Evolutionary conservation across 2,888 invertebrate genomes (phyloP), one percentile per base, ranked within the genome.

Genomic region (Synanthedon andrenaeformis): DNA sequence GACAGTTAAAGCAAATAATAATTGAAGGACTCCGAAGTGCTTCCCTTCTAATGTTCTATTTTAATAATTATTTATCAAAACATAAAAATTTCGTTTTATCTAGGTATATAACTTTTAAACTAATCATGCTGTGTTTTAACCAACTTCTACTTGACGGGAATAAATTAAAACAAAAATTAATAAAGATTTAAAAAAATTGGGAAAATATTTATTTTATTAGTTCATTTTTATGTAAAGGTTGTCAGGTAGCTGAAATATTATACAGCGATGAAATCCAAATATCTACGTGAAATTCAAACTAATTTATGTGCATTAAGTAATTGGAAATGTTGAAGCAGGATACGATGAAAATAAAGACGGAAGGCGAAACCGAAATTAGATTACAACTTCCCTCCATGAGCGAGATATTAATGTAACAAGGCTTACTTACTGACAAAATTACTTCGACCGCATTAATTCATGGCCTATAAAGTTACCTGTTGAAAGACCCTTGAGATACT

Each of bases 381-480:
- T 73, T 69, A 65, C 61, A 54, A 55, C 59, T 62, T 69, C 65
- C 69, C 71, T 68, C 60, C 55, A 55, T 59, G 63, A 72, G 69
- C 62, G 62, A 70, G 66, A 69, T 67, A 74, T 70, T 71, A 71
- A 68, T 67, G 62, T 66, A 71, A 67, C 67, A 63, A 69, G 67
- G 61, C 64, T 62, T 62, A 57, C 68, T 72, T 69, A 69, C 70
- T 61, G 59, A 66, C 64, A 60, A 70, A 80, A 79, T 79, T 76
- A 73, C 73, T 76, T 74, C 72, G 76, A 79, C 77, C 78, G 76
- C 75, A 72, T 82, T 81, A 77, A 78, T 80, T 77, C 72, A 58
- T 59, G 61, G 58, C 69, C 72, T 70, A 72, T 76, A 76, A 79
- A 80, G 76, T 79, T 81, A 83, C 80, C 82, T 83, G 79, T 79